Evolutionary conservation across 2,888 invertebrate genomes (phyloP), one percentile per base, ranked within the genome.

Genomic region (Dromius quadrimaculatus): DNA sequence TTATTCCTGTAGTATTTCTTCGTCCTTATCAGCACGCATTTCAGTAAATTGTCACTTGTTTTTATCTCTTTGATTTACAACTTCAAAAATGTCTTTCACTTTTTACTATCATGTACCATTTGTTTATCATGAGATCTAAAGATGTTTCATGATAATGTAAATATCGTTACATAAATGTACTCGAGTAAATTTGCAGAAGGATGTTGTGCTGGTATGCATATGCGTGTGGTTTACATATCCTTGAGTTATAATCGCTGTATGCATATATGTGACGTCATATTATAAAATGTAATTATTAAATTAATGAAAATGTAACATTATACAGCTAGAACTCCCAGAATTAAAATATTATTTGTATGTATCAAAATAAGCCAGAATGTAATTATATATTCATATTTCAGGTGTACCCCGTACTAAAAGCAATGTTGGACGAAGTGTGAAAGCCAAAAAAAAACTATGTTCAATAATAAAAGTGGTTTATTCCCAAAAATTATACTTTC

Each of bases 181-280:
- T 11, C 36, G 36, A 2, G 2, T 36, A 32, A 1, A n/a, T 36
- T 36, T 36, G 36, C 36, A 36, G 2, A 9, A 36, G 36, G 36
- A 36, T 36, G 36, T 36, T n/a, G 11, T n/a, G n/a, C n/a, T n/a
- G 1, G 2, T 36, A 1, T 36, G 36, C 11, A 36, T n/a, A 11
- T 47, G 19, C 6, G 17, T 8, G 2, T 45, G 11, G 47, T 22
- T 47, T 47, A 47, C 47, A 20, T 47, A 47, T 47, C 47, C 47
- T 47, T 47, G 47, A 47, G 23, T n/a, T 19, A 20, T 47, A 19
- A 20, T 47, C 47, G 22, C n/a, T n/a, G n/a, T n/a, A n/a, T n/a
- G n/a, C n/a, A n/a, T 47, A n/a, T 11, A n/a, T 13, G 15, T 38
- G 38, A 38, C 38, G 38, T 38, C 38, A 38, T 15, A 2, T 11